These are phyloP conservation scores for Lathamus discolor DNA, from an alignment of 2,113 vertebrate genomes.

Conservation along the genomic window DNA sequence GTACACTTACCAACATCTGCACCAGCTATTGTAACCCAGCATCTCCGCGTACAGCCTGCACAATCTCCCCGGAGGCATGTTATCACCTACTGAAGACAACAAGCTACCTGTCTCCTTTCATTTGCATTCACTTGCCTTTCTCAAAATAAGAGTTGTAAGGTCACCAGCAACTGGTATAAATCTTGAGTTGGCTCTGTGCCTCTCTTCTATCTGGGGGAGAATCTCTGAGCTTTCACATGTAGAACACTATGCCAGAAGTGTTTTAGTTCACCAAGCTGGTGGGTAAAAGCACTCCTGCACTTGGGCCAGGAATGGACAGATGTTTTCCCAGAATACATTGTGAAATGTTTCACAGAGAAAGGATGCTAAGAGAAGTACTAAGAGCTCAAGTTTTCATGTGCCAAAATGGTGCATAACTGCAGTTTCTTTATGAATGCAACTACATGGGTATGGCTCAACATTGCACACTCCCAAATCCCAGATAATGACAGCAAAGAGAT, in stretches of 20 bases:
- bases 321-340: background rate
- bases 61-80: background rate
- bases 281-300: background rate
- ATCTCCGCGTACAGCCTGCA: background rate
- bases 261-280: background rate
- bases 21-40: background rate
- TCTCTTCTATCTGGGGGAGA: background rate
- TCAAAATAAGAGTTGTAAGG: background rate
- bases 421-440: background rate
- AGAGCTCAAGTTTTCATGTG: background rate
- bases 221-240: background rate
- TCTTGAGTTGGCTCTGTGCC: background rate
- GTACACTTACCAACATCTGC: background rate
- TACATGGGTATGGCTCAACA: background rate
- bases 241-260: background rate
- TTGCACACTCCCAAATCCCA: background rate
- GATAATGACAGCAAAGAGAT: background rate
- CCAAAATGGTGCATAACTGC: background rate
- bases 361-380: background rate
- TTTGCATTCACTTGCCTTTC: background rate
- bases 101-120: background rate
- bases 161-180: background rate
- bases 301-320: background rate
- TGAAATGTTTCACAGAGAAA: background rate
- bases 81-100: background rate